phyloP scores from a whole-genome alignment of 2,888 invertebrate genomes.

The Drosophila subquinaria region DNA sequence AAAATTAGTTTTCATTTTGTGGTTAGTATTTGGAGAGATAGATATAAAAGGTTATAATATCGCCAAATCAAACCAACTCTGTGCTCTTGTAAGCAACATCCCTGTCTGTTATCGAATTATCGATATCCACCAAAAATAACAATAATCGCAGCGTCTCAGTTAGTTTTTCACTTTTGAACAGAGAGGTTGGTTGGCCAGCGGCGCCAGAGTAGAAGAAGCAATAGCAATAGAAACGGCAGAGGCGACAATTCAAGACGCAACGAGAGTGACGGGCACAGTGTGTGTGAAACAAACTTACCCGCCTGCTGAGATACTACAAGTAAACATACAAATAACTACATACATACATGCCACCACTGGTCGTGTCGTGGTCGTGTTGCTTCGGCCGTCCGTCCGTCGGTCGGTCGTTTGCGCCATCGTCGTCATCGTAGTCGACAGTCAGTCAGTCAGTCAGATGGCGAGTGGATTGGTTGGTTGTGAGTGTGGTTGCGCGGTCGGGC shows the following conservation, averaged over 20 bases:
- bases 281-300: constrained; percentile 65
- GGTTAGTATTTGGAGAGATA: neutral
- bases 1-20: neutral
- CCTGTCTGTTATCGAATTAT: constrained; percentile 31
- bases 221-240: constrained; percentile 49
- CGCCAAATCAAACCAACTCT: constrained; percentile 37
- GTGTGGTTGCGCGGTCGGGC: constrained; percentile 29
- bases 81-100: constrained; percentile 24
- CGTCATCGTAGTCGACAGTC: constrained; percentile 39
- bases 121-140: constrained; percentile 51
- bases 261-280: constrained; percentile 59
- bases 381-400: constrained; percentile 38
- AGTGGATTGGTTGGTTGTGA: constrained; percentile 49
- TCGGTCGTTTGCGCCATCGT: constrained; percentile 39
- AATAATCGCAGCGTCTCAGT: constrained; percentile 68
- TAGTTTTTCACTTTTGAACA: constrained; percentile 83
- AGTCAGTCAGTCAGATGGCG: constrained; percentile 57
- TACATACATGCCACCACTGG: constrained; percentile 61
- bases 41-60: neutral
- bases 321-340: constrained; percentile 63
- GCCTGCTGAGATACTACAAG: constrained; percentile 70
- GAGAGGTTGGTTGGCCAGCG: constrained; percentile 76
- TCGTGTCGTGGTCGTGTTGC: constrained; percentile 55
- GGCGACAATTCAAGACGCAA: constrained; percentile 55
- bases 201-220: constrained; percentile 42